Conservation (phyloP, 2,888 invertebrate genomes). For the Cremastinae sp. region DNA sequence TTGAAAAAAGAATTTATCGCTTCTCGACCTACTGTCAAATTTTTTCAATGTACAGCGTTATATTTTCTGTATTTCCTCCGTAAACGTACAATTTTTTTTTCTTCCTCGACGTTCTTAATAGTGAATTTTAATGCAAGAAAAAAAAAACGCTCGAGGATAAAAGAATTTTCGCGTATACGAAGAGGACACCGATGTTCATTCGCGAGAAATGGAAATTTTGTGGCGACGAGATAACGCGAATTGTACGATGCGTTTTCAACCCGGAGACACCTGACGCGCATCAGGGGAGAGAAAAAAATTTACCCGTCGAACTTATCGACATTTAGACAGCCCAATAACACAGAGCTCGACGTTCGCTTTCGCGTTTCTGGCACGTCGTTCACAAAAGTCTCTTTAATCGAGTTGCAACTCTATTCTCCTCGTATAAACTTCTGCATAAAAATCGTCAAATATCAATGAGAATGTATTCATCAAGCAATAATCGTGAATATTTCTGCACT, state of each 20-base stretch:
- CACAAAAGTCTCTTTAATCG: constrained; percentile 22
- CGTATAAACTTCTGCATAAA: constrained; percentile 13
- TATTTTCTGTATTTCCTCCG: not conserved
- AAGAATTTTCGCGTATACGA: not conserved
- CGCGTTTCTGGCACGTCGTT: constrained; percentile 3
- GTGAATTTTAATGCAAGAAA: not conserved
- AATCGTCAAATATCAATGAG: not conserved
- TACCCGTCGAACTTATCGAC: constrained; percentile 34
- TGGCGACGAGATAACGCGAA: constrained; percentile 3
- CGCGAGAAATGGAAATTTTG: constrained; percentile 7
- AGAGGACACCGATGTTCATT: not conserved
- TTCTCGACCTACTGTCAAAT: no score
- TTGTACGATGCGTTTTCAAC: constrained; percentile 11
- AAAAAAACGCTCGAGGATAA: not conserved
- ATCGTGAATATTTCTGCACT: not conserved
- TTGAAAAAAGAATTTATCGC: no score
- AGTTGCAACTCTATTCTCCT: not conserved
- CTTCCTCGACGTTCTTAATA: not conserved
- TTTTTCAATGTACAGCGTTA: not conserved
- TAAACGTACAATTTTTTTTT: not conserved
- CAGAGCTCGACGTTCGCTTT: constrained; percentile 2
- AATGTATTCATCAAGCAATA: constrained; percentile 12
- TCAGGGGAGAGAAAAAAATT: constrained; percentile 19
- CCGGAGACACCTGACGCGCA: constrained; percentile 24
- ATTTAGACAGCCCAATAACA: constrained; percentile 38